A percentile compares a stretch with the other conserved stretches of the same genome.
Conservation (phyloP, 1,140 invertebrate genomes). For the Brachionus calyciflorus region DNA sequence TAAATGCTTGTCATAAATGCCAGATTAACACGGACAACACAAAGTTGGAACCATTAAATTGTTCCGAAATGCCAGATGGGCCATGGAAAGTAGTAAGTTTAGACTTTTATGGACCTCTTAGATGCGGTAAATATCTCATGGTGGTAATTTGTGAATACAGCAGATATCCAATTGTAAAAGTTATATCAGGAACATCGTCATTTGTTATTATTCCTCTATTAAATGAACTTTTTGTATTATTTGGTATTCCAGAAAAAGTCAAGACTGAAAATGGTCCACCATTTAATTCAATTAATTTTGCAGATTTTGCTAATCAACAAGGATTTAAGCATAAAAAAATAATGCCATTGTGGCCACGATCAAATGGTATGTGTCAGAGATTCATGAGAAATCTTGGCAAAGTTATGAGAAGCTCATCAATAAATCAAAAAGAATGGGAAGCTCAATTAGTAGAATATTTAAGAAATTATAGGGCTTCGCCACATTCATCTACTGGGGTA, state of each 20-base stretch:
- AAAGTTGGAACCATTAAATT: background rate
- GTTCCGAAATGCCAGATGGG: background rate
- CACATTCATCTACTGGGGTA: too few relatives aligned
- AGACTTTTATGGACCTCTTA: background rate
- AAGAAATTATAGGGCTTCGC: too few relatives aligned
- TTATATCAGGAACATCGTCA: background rate
- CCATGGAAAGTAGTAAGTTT: background rate
- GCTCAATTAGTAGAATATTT: too few relatives aligned
- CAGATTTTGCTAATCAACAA: too few relatives aligned
- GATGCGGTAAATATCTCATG: background rate
- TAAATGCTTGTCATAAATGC: constrained; percentile 49
- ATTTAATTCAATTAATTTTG: too few relatives aligned
- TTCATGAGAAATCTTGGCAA: too few relatives aligned
- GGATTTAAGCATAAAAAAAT: too few relatives aligned
- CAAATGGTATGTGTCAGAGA: too few relatives aligned
- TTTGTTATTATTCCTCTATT: background rate
- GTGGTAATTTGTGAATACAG: background rate
- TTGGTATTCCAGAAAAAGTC: background rate
- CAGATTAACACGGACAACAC: background rate
- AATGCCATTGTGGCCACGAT: too few relatives aligned
- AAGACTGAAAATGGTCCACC: background rate
- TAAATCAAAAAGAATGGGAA: too few relatives aligned
- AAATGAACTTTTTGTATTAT: background rate
- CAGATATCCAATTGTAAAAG: background rate
- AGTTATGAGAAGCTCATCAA: too few relatives aligned